Evolutionary conservation across 2,888 invertebrate species (phyloP).

Genomic region (Drosophila merina): DNA sequence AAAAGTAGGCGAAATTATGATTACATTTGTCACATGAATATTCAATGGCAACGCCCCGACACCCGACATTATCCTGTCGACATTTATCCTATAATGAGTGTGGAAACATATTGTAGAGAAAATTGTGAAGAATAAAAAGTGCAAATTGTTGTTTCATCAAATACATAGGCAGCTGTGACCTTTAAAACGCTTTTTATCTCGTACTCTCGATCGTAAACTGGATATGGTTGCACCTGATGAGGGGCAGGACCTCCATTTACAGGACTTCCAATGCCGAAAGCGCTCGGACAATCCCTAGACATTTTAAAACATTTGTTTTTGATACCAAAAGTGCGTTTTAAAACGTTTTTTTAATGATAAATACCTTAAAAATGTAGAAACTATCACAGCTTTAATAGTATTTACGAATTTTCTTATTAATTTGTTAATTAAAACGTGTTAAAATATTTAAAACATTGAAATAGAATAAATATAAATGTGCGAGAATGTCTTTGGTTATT

Average conservation of each 20-base stretch:
- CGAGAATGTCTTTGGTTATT: too few relatives aligned
- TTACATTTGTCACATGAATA: slow-evolving; percentile 56
- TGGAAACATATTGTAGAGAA: background rate
- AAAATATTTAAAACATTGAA: too few relatives aligned
- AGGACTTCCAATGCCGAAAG: too few relatives aligned
- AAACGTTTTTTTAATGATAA: too few relatives aligned
- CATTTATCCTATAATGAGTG: slow-evolving; percentile 16
- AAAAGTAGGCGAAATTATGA: slow-evolving; percentile 18
- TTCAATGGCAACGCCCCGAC: slow-evolving; percentile 41
- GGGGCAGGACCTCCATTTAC: background rate
- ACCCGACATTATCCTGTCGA: background rate
- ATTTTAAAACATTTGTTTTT: too few relatives aligned
- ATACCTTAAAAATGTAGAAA: too few relatives aligned
- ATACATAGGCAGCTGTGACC: slow-evolving; percentile 10
- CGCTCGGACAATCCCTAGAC: too few relatives aligned
- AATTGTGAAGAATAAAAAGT: slow-evolving; percentile 10
- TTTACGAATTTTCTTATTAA: too few relatives aligned
- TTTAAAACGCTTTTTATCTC: slow-evolving; percentile 15
- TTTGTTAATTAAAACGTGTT: too few relatives aligned
- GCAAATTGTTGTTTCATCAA: slow-evolving; percentile 17
- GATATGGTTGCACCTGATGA: slow-evolving; percentile 30
- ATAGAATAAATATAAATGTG: too few relatives aligned
- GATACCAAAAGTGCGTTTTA: too few relatives aligned
- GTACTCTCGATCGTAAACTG: slow-evolving; percentile 5
- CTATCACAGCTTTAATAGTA: too few relatives aligned